These are phyloP conservation scores for Phragmatobia fuliginosa DNA, from an alignment of 2,888 invertebrate species.

Conservation along the genomic window DNA sequence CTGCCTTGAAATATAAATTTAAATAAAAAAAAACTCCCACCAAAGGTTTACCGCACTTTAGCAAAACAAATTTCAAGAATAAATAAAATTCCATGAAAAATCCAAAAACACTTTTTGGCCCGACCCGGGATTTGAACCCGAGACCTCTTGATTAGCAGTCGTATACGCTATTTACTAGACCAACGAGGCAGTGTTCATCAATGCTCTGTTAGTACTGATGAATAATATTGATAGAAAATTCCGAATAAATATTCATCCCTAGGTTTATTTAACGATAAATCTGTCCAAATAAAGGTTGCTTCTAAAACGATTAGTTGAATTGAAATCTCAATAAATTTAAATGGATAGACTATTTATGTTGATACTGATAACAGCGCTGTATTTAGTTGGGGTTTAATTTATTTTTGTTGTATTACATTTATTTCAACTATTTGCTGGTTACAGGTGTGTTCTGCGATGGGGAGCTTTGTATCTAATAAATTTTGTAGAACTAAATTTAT, in stretches of 20 bases:
- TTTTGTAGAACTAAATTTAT: not conserved
- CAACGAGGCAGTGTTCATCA: too few species aligned
- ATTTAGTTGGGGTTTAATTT: not conserved
- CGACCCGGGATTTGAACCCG: too few species aligned
- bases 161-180: too few species aligned
- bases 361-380: constrained; percentile 1
- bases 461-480: not conserved
- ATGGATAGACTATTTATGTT: constrained; percentile 8
- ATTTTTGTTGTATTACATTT: not conserved
- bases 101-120: too few species aligned
- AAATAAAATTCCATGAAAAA: too few species aligned
- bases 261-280: constrained; percentile 4
- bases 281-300: not conserved
- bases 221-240: not conserved
- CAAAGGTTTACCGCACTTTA: too few species aligned
- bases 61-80: too few species aligned
- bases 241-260: not conserved
- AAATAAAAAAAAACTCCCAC: too few species aligned
- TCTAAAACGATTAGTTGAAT: constrained; percentile 31
- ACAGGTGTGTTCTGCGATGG: not conserved
- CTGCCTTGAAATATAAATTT: too few species aligned
- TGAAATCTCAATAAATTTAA: constrained; percentile 24
- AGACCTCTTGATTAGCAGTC: too few species aligned
- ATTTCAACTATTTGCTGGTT: not conserved
- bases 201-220: not conserved